These are phyloP conservation scores for Apis florea DNA, from an alignment of 1,140 invertebrate species.

Conservation along the genomic window DNA sequence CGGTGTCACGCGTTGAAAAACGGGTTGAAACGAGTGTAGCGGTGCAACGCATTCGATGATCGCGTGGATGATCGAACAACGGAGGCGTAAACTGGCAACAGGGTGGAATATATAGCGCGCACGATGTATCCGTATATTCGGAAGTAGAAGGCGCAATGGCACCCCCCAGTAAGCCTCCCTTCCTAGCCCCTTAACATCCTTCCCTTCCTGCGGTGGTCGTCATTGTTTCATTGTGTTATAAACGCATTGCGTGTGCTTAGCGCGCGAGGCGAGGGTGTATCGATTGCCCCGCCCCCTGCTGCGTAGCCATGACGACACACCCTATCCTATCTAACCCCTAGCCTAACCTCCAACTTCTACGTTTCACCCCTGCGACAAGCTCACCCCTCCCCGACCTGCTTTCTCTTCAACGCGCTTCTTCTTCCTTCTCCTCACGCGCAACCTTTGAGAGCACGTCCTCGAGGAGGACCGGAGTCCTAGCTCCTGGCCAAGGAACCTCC, in stretches of 20 bases:
- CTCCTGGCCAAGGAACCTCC: constrained; percentile 44
- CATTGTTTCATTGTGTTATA: constrained; percentile 78
- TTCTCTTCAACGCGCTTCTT: constrained; percentile 21
- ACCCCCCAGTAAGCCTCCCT: constrained; percentile 46
- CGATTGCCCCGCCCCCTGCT: constrained; percentile 80
- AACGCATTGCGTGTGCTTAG: constrained; percentile 75
- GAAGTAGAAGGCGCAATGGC: constrained; percentile 73
- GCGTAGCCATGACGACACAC: constrained; percentile 80
- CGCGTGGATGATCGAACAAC: constrained; percentile 4
- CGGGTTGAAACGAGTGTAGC: not conserved
- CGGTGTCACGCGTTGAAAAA: constrained; percentile 12
- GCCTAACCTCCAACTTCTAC: constrained; percentile 75
- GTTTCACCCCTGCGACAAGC: constrained; percentile 58
- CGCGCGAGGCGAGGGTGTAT: constrained; percentile 78
- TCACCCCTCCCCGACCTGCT: constrained; percentile 29
- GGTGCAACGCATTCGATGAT: not conserved
- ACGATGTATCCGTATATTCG: constrained; percentile 47
- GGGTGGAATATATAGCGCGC: not conserved
- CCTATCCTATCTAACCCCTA: constrained; percentile 78
- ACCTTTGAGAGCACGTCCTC: constrained; percentile 29
- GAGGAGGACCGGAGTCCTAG: constrained; percentile 38
- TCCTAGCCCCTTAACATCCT: constrained; percentile 34
- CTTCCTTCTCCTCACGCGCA: constrained; percentile 1
- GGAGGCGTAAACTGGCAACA: constrained; percentile 12
- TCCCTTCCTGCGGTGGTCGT: constrained; percentile 62